These are phyloP conservation scores for Passer domesticus DNA, from an alignment of 2,113 vertebrate genomes.

Conservation along the genomic window DNA sequence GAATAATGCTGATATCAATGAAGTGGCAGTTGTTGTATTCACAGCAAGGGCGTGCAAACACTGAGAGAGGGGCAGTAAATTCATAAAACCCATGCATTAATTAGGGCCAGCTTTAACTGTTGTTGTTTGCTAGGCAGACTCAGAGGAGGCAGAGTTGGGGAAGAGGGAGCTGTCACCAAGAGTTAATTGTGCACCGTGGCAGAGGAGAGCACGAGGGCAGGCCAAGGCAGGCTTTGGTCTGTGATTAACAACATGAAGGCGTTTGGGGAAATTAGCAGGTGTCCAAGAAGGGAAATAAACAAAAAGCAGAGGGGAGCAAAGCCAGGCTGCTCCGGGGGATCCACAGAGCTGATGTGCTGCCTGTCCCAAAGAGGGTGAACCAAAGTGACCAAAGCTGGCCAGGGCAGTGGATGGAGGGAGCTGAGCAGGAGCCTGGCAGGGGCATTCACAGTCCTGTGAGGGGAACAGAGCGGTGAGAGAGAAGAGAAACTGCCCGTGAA, in stretches of 20 bases:
- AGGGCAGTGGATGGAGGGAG: not conserved
- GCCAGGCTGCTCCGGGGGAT: not conserved
- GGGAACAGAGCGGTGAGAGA: not conserved
- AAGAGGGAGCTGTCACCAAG: not conserved
- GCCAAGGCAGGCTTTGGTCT: not conserved
- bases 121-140: not conserved
- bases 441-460: too few species aligned
- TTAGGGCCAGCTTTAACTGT: not conserved
- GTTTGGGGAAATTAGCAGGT: not conserved
- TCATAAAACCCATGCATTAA: not conserved
- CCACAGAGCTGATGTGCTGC: not conserved
- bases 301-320: not conserved
- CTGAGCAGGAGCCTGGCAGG: not conserved
- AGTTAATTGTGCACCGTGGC: not conserved
- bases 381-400: not conserved
- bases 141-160: not conserved
- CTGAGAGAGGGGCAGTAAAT: not conserved
- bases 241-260: not conserved
- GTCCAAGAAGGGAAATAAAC: not conserved
- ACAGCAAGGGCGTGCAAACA: not conserved
- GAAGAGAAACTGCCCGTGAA: not conserved
- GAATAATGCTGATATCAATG: not conserved
- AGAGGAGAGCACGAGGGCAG: not conserved
- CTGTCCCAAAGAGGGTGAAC: not conserved
- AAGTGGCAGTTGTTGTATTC: not conserved